Conservation (phyloP, 2,888 invertebrate genomes). For the Sicus ferrugineus region DNA sequence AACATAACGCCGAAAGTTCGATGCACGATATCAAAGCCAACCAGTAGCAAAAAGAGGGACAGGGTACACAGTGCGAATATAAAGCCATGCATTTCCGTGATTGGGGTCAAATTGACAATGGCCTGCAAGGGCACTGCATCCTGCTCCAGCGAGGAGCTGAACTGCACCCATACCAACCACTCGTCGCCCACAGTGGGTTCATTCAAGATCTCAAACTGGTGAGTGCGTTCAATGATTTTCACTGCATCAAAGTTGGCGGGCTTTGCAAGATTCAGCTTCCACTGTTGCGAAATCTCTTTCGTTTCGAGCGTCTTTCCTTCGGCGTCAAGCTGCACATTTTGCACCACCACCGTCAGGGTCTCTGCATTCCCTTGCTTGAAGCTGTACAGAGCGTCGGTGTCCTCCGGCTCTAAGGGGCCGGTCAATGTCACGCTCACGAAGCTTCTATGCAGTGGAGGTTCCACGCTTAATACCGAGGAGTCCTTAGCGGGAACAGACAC, state of each 20-base stretch:
- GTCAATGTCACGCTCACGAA: not conserved
- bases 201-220: not conserved
- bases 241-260: not conserved
- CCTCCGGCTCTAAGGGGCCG: constrained; percentile 1
- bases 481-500: not conserved
- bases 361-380: not conserved
- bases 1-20: constrained; percentile 40
- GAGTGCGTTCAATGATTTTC: not conserved
- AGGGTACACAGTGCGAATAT: constrained; percentile 30
- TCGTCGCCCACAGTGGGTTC: not conserved
- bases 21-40: constrained; percentile 38
- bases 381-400: not conserved
- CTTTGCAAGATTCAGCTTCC: not conserved
- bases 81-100: constrained; percentile 27
- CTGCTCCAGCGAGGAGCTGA: not conserved
- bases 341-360: not conserved
- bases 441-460: not conserved
- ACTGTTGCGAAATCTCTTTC: not conserved
- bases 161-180: not conserved
- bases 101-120: constrained; percentile 21
- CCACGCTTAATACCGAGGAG: not conserved
- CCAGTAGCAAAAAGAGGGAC: constrained; percentile 30
- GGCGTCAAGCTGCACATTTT: not conserved
- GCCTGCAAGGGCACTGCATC: constrained; percentile 36
- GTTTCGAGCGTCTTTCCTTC: not conserved